These are phyloP conservation scores for Corythornis vintsioides DNA, from an alignment of 2,113 vertebrate species.

Conservation along the genomic window DNA sequence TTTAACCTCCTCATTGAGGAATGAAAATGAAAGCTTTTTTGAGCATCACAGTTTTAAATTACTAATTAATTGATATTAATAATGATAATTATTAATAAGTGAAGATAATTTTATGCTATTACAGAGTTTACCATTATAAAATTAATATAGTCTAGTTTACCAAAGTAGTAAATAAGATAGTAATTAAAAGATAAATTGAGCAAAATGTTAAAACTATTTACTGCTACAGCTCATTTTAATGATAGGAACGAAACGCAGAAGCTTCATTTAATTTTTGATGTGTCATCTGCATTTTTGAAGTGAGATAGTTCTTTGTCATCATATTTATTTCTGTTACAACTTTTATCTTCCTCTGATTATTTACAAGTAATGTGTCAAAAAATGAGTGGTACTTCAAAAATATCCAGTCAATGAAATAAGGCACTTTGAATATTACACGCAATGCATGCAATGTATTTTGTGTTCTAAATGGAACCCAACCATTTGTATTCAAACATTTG, in stretches of 20 bases:
- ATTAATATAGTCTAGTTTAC: not conserved
- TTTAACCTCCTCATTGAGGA: not conserved
- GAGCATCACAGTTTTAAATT: not conserved
- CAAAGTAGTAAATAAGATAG: not conserved
- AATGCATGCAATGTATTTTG: not conserved
- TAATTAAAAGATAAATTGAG: not conserved
- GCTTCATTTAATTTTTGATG: not conserved
- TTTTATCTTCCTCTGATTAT: not conserved
- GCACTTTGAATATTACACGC: not conserved
- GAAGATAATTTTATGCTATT: not conserved
- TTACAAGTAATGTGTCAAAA: not conserved
- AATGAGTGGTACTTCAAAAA: not conserved
- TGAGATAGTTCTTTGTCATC: not conserved
- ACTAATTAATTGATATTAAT: not conserved
- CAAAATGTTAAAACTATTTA: not conserved
- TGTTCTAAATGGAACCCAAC: not conserved
- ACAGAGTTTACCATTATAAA: not conserved
- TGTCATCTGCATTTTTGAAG: not conserved
- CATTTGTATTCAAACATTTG: not conserved
- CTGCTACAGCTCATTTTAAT: not conserved
- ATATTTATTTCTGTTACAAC: not conserved
- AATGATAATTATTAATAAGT: not conserved
- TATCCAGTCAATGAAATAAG: not conserved
- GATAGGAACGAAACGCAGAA: not conserved
- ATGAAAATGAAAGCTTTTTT: not conserved